Percentiles rank a stretch among this genome's conserved stretches.
Evolutionary conservation across 2,888 invertebrate genomes (phyloP).

Genomic region (Dorcus parallelipipedus): DNA sequence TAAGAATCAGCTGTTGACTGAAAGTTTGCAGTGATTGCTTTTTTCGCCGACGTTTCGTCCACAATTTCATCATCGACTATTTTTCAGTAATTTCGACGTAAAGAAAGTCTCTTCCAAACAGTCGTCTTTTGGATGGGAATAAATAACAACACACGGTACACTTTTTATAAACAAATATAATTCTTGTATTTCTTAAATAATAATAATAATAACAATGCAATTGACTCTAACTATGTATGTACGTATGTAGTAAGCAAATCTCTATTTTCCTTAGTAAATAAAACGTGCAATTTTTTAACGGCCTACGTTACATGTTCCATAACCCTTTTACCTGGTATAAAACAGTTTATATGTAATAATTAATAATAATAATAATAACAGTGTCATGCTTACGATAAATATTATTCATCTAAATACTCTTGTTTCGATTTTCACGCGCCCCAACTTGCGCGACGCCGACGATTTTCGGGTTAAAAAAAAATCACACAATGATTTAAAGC

Average conservation of each 20-base stretch:
- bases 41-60: too few relatives aligned
- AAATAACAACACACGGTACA: background rate
- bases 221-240: background rate
- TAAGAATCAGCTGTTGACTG: too few relatives aligned
- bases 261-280: background rate
- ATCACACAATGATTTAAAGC: too few relatives aligned
- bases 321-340: background rate
- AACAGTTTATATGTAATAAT: background rate
- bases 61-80: too few relatives aligned
- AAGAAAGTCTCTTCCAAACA: too few relatives aligned
- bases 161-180: slow-evolving; percentile 6
- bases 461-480: too few relatives aligned
- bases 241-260: background rate
- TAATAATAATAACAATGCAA: slow-evolving; percentile 5
- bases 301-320: background rate
- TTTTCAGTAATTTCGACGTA: too few relatives aligned
- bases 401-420: too few relatives aligned
- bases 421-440: too few relatives aligned
- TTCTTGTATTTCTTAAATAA: slow-evolving; percentile 1
- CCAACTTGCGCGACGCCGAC: too few relatives aligned
- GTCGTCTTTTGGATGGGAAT: background rate
- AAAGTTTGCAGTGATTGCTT: too few relatives aligned
- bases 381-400: background rate
- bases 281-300: background rate
- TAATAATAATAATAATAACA: background rate